Conservation (phyloP, 2,113 vertebrate genomes). For the Oryzias javanicus region DNA sequence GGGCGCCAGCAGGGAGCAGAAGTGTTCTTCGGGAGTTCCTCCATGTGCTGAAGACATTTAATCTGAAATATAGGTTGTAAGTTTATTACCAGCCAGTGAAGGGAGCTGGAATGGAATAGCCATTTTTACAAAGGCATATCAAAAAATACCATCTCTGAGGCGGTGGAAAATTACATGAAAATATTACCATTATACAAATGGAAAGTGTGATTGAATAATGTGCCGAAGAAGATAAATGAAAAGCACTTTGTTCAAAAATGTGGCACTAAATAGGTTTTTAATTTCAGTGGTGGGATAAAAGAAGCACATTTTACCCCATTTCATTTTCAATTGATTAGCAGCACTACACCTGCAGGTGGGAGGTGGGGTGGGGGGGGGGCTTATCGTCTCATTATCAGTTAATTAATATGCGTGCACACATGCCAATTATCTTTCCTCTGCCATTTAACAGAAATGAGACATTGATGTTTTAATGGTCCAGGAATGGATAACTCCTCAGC, state of each 20-base stretch:
- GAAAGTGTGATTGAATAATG: constrained; percentile 85
- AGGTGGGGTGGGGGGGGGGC: constrained; percentile 71
- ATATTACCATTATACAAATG: constrained; percentile 85
- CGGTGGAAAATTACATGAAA: constrained; percentile 81
- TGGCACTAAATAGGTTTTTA: constrained; percentile 85
- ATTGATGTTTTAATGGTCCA: constrained; percentile 88
- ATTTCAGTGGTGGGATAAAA: constrained; percentile 85
- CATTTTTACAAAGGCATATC: constrained; percentile 73
- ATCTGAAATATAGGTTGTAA: constrained; percentile 76
- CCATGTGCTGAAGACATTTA: constrained; percentile 73
- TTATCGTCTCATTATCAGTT: constrained; percentile 92
- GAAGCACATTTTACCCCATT: constrained; percentile 75
- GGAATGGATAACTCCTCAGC: constrained; percentile 77
- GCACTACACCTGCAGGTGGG: constrained; percentile 85
- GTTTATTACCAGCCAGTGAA: constrained; percentile 75
- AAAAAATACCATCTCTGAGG: constrained; percentile 76
- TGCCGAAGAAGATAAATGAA: constrained; percentile 86
- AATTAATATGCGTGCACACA: constrained; percentile 94
- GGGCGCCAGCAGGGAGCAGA: constrained; percentile 72
- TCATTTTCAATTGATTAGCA: constrained; percentile 84
- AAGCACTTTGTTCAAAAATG: constrained; percentile 88
- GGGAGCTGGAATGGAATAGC: constrained; percentile 67
- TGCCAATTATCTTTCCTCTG: constrained; percentile 86
- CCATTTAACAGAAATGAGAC: constrained; percentile 83
- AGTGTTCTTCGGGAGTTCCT: constrained; percentile 54